A percentile compares a stretch with the other conserved stretches of the same genome.
These are phyloP conservation scores for Enteromius paludinosus DNA, from an alignment of 2,797 vertebrate genomes.

Conservation along the genomic window DNA sequence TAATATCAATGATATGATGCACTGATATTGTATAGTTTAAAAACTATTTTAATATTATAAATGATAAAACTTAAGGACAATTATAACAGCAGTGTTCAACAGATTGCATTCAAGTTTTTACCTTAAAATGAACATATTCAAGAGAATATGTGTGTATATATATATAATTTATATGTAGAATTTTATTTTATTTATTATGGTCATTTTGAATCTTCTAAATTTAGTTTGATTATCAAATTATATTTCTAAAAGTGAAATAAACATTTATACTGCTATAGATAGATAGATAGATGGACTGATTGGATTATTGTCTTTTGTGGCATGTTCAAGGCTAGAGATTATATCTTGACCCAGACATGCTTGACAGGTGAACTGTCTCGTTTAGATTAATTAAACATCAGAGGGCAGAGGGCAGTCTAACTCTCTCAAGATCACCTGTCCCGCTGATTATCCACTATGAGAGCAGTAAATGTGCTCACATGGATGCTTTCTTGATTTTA, in stretches of 20 bases:
- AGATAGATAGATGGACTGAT: background rate
- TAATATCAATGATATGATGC: background rate
- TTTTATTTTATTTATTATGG: background rate
- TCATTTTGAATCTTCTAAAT: background rate
- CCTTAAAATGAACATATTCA: background rate
- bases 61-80: background rate
- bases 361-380: constrained; percentile 57
- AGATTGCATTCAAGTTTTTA: background rate
- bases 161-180: no score
- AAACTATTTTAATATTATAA: background rate
- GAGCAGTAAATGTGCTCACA: background rate
- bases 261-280: background rate
- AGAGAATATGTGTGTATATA: no score
- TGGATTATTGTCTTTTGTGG: constrained; percentile 46
- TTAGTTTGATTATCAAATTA: background rate
- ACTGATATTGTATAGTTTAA: background rate
- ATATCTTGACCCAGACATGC: constrained; percentile 48
- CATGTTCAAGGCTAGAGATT: constrained; percentile 50
- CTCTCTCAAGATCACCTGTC: constrained; percentile 40
- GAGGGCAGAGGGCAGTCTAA: constrained; percentile 36
- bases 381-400: constrained; percentile 60
- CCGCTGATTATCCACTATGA: background rate
- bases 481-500: background rate
- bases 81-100: no score
- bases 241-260: background rate